Conservation (phyloP, 2,797 vertebrate species). For the Gadopsis bispinosus region DNA sequence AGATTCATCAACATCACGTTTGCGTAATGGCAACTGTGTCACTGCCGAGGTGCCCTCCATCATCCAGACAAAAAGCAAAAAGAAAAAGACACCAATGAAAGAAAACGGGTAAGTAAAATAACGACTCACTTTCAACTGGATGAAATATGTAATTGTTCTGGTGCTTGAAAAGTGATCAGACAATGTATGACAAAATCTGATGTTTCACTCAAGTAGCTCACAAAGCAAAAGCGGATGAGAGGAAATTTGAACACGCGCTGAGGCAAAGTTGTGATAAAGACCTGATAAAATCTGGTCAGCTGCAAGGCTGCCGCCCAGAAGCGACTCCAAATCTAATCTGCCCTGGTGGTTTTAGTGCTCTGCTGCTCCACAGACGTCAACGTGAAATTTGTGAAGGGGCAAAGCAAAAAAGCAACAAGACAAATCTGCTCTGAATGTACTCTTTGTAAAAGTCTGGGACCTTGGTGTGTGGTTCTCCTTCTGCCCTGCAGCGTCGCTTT, state of each 20-base stretch:
- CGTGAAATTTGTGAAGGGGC: neutral
- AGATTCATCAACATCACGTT: conserved; percentile 6
- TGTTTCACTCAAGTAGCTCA: neutral
- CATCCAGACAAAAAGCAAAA: neutral
- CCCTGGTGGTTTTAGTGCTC: conserved; percentile 3
- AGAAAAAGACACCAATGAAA: neutral
- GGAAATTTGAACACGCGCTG: neutral
- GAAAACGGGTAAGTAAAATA: neutral
- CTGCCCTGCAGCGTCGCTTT: neutral
- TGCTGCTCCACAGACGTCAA: neutral
- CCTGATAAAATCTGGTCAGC: conserved; percentile 10
- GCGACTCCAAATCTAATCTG: conserved; percentile 49
- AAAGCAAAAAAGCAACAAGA: neutral
- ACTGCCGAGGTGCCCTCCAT: neutral
- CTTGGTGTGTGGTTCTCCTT: too few relatives aligned
- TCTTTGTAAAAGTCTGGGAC: neutral
- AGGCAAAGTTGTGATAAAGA: conserved; percentile 12
- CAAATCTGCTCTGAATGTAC: neutral
- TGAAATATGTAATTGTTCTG: neutral
- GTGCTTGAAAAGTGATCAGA: neutral
- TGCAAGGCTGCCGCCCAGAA: conserved; percentile 9
- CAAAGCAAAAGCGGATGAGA: neutral
- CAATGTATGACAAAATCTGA: neutral
- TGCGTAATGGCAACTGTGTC: neutral
- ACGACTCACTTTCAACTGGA: neutral